Conservation (phyloP, 2,888 invertebrate species). For the Ophion costatus region DNA sequence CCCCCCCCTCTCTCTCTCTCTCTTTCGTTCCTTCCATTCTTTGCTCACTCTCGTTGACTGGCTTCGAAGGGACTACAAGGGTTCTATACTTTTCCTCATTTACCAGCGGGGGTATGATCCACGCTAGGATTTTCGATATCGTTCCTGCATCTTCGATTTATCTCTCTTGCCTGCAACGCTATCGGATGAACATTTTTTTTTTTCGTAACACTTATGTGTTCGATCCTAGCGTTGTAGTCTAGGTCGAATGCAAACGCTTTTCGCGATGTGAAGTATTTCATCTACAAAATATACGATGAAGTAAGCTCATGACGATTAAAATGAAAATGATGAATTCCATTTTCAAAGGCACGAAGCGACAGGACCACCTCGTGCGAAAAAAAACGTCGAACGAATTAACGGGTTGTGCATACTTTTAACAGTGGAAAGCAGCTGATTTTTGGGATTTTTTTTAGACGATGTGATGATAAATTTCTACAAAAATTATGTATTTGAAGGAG, state of each 20-base stretch:
- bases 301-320: no score
- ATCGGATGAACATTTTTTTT: neutral
- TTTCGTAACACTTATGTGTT: neutral
- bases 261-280: no score
- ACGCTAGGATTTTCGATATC: constrained; percentile 25
- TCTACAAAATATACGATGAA: no score
- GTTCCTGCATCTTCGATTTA: constrained; percentile 31
- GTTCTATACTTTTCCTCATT: constrained; percentile 39
- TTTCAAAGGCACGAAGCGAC: neutral
- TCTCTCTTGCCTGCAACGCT: neutral
- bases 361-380: neutral
- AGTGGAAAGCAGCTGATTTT: no score
- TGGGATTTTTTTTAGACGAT: no score
- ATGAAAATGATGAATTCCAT: neutral
- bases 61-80: constrained; percentile 45
- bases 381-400: constrained; percentile 5
- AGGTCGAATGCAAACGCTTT: no score
- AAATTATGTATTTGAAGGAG: no score
- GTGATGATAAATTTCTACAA: no score
- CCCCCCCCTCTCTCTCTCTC: neutral
- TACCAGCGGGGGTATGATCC: constrained; percentile 27
- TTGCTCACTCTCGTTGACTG: constrained; percentile 19
- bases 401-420: no score
- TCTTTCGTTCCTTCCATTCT: constrained; percentile 2
- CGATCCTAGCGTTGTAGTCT: no score